These are phyloP conservation scores for Liposcelis brunnea DNA, from an alignment of 2,888 invertebrate genomes.

Conservation along the genomic window DNA sequence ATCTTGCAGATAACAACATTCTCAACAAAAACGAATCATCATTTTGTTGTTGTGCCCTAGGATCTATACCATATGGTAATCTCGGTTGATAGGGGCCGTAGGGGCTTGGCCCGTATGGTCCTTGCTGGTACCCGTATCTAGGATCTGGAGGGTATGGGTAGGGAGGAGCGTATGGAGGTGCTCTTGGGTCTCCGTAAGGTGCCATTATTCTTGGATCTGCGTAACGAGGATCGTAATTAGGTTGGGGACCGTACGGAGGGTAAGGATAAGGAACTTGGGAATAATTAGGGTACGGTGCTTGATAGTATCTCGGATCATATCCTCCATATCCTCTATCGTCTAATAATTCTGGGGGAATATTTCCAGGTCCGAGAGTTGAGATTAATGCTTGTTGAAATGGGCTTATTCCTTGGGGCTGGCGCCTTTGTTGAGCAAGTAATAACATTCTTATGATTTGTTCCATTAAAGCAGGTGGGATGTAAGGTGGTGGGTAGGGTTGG, in stretches of 20 bases:
- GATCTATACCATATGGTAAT: background rate
- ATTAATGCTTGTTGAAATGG: conserved; percentile 4
- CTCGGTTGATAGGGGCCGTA: background rate
- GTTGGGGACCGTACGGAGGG: background rate
- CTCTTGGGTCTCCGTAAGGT: background rate
- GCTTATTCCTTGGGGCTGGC: background rate
- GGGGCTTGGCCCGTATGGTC: background rate
- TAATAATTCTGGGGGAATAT: conserved; percentile 1
- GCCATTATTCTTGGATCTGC: too few relatives aligned
- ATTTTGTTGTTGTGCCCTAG: background rate
- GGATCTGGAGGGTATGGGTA: background rate
- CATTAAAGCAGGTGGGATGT: background rate
- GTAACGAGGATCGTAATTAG: conserved; percentile 7
- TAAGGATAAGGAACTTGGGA: too few relatives aligned
- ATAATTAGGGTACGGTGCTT: too few relatives aligned
- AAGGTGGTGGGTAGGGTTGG: background rate
- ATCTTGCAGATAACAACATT: background rate
- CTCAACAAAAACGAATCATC: background rate
- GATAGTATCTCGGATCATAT: too few relatives aligned
- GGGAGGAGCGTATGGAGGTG: background rate
- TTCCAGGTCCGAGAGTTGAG: conserved; percentile 1
- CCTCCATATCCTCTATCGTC: too few relatives aligned
- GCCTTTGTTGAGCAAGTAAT: background rate
- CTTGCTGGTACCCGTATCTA: background rate
- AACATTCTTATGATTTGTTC: conserved; percentile 5